Evolutionary conservation across 2,797 vertebrate species (phyloP), one percentile per base, ranked within the genome.

Genomic region (Aphelocoma californica): DNA sequence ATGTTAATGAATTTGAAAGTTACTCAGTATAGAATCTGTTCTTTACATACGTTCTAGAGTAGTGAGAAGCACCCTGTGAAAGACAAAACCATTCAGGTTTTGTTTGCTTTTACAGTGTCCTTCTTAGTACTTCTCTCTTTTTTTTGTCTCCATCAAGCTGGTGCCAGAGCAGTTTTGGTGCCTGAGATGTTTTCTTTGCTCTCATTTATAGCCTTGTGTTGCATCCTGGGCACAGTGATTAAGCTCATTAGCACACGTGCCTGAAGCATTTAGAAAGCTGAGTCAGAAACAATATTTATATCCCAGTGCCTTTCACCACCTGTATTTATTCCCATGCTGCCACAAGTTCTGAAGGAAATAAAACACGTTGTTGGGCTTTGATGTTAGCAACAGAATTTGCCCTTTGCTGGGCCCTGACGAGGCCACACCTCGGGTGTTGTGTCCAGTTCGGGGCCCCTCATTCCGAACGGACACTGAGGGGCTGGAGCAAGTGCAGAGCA

Each of bases 381-480:
- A 23, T 64, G 80, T 51, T 26, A 18, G 20, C 32, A 13, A 4
- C 18, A 54, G 48, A 2, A 9, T 3, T 12, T 4, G 24, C 28
- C 3, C 7, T 6, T 51, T 3, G n/a, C 67, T 8, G 56, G 29
- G n/a, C 72, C 4, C 10, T 14, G 62, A 8, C 14, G 34, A 24
- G 56, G 56, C 16, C 71, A 0, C 42, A 10, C 1, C 42, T 48
- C 9, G 9, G 25, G 28, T 2, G 86, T 1, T 24, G 70, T 32
- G 54, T 7, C 5, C 40, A 3, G 45, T 1, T 20, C 31, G 3
- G 61, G 12, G n/a, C 6, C 20, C 29, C 61, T 34, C 61, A 0
- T 4, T 54, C 10, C 0, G 54, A 18, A 3, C 0, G 54, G 40
- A 36, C 61, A 10, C 0, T 2, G 69, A 47, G 77, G n/a, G 31